phyloP scores from a whole-genome alignment of 2,113 vertebrate species.

The Chelonoidis abingdonii region DNA sequence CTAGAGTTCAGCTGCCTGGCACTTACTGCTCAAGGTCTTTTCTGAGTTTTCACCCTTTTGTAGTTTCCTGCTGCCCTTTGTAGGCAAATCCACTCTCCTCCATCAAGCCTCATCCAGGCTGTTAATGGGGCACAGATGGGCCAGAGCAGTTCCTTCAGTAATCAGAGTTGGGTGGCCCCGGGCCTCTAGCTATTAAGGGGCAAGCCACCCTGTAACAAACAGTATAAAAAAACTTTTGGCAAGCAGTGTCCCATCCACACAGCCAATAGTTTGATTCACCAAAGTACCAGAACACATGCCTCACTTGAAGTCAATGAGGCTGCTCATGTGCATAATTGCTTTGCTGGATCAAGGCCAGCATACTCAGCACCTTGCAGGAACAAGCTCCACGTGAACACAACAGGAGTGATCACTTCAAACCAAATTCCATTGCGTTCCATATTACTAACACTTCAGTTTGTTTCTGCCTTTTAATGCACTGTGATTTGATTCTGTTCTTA shows the following conservation, averaged over 20 bases:
- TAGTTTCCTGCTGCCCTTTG: not conserved
- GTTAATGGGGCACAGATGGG: not conserved
- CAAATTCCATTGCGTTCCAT: not conserved
- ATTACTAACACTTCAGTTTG: rapidly evolving
- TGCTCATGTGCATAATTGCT: not conserved
- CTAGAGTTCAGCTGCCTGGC: not conserved
- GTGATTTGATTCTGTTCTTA: not conserved
- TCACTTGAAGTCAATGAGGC: not conserved
- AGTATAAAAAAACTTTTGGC: slow-evolving; percentile 19
- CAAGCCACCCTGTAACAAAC: too few species aligned
- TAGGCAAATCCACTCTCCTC: not conserved
- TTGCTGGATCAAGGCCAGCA: slow-evolving; percentile 14
- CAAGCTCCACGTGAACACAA: not conserved
- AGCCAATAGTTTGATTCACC: not conserved
- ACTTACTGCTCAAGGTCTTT: not conserved
- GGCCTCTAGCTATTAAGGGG: too few species aligned
- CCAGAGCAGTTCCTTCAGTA: too few species aligned
- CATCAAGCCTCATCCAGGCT: not conserved
- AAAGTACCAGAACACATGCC: not conserved
- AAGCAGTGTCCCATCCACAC: not conserved
- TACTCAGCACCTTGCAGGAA: not conserved
- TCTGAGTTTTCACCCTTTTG: not conserved
- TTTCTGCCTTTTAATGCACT: not conserved
- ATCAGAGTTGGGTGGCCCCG: too few species aligned
- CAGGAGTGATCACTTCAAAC: not conserved